Conservation (phyloP, 2,888 invertebrate species). For the Willowsia nigromaculata region DNA sequence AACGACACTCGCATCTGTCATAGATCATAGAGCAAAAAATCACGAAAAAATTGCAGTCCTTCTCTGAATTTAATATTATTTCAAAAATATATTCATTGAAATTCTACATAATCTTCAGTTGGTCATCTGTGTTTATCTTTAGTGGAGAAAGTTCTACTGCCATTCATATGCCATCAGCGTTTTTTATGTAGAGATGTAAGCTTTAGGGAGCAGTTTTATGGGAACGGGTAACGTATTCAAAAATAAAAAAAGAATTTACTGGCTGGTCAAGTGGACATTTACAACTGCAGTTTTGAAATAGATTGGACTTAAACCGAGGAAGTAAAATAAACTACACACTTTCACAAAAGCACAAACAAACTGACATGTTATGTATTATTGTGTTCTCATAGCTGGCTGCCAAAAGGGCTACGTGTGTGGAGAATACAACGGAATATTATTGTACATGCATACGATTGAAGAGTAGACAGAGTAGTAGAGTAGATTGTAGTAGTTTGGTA, state of each 20-base stretch:
- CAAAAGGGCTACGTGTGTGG: neutral
- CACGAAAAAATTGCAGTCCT: too few relatives aligned
- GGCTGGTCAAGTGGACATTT: conserved; percentile 16
- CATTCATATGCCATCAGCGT: conserved; percentile 38
- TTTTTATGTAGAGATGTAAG: conserved; percentile 43
- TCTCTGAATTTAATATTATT: too few relatives aligned
- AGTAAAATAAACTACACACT: conserved; percentile 24
- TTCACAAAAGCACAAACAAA: neutral
- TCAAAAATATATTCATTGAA: conserved; percentile 18
- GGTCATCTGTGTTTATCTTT: neutral
- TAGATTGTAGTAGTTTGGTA: neutral
- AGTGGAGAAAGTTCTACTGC: neutral
- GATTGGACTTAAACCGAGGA: neutral
- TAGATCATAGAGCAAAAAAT: too few relatives aligned
- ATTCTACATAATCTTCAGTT: neutral
- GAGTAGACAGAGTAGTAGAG: neutral
- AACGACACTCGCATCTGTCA: too few relatives aligned
- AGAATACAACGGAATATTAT: neutral
- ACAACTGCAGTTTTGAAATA: neutral
- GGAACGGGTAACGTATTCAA: conserved; percentile 14
- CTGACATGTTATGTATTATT: neutral
- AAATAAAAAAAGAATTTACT: conserved; percentile 40
- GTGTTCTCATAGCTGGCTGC: neutral
- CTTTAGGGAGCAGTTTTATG: conserved; percentile 7
- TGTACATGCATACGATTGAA: neutral